Conservation (phyloP, 2,113 vertebrate species). For the Pelmatolapia mariae region DNA sequence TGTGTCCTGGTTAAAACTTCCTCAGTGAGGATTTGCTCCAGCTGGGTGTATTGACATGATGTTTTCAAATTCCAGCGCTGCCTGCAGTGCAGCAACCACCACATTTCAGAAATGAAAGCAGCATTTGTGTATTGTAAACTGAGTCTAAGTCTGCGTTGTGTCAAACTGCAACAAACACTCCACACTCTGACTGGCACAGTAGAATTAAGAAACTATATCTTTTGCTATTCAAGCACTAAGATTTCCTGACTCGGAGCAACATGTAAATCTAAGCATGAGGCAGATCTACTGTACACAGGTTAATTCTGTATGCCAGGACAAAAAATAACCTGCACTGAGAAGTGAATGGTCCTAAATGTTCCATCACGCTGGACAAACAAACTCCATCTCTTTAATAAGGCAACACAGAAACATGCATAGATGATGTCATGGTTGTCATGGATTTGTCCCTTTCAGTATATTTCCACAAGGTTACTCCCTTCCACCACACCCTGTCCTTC, state of each 20-base stretch:
- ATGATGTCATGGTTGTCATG: not conserved
- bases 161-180: too few species aligned
- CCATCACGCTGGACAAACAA: not conserved
- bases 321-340: not conserved
- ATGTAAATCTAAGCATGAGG: not conserved
- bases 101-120: too few species aligned
- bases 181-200: too few species aligned
- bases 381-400: not conserved
- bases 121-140: too few species aligned
- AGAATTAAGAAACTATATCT: not conserved
- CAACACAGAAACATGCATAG: not conserved
- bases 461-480: too few species aligned
- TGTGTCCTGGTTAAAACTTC: too few species aligned
- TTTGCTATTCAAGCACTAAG: not conserved
- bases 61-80: too few species aligned
- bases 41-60: too few species aligned
- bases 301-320: not conserved
- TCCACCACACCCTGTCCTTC: not conserved
- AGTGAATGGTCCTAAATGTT: not conserved
- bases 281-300: not conserved
- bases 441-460: not conserved
- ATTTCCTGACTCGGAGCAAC: not conserved
- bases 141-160: too few species aligned
- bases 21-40: too few species aligned
- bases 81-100: too few species aligned